Percentiles rank a stretch among this genome's conserved stretches.
These are phyloP conservation scores for Ophiodon elongatus DNA, from an alignment of 2,113 vertebrate genomes.

Conservation along the genomic window DNA sequence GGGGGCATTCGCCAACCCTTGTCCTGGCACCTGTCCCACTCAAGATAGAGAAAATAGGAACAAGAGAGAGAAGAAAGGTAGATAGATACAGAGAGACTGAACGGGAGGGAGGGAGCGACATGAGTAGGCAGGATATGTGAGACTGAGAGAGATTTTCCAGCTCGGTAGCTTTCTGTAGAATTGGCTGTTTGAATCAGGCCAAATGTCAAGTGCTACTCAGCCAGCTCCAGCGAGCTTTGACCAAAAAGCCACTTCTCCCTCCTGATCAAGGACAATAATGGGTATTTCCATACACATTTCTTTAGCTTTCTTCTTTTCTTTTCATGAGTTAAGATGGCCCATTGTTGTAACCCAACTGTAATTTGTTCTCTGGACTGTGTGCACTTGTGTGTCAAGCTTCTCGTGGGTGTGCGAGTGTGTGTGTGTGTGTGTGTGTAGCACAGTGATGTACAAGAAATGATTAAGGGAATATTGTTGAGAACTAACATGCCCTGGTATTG, in stretches of 20 bases:
- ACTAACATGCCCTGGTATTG: slow-evolving; percentile 73
- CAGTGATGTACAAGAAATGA: slow-evolving; percentile 79
- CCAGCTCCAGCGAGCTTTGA: slow-evolving; percentile 69
- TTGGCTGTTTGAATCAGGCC: slow-evolving; percentile 82
- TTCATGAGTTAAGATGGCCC: slow-evolving; percentile 65
- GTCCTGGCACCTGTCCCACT: slow-evolving; percentile 56
- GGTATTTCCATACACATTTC: slow-evolving; percentile 75
- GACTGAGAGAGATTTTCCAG: slow-evolving; percentile 74
- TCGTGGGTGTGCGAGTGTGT: slow-evolving; percentile 62
- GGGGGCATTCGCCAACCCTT: slow-evolving; percentile 16
- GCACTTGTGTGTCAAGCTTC: slow-evolving; percentile 81
- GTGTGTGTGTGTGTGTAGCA: slow-evolving; percentile 47
- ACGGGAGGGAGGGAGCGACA: slow-evolving; percentile 45
- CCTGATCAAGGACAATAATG: slow-evolving; percentile 76
- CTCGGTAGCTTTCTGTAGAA: slow-evolving; percentile 75
- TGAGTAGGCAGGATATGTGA: slow-evolving; percentile 57
- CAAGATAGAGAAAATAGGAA: slow-evolving; percentile 51
- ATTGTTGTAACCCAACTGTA: slow-evolving; percentile 79
- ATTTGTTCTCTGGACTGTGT: slow-evolving; percentile 77
- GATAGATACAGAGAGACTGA: slow-evolving; percentile 35
- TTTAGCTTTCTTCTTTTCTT: slow-evolving; percentile 61
- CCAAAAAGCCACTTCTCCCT: slow-evolving; percentile 76
- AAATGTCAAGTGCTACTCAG: slow-evolving; percentile 85
- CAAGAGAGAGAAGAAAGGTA: slow-evolving; percentile 54
- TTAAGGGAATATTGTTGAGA: slow-evolving; percentile 77